Percentiles rank a stretch among this genome's conserved stretches.
These are phyloP conservation scores for Cheilosia vernalis DNA, from an alignment of 2,888 invertebrate species.

Conservation along the genomic window DNA sequence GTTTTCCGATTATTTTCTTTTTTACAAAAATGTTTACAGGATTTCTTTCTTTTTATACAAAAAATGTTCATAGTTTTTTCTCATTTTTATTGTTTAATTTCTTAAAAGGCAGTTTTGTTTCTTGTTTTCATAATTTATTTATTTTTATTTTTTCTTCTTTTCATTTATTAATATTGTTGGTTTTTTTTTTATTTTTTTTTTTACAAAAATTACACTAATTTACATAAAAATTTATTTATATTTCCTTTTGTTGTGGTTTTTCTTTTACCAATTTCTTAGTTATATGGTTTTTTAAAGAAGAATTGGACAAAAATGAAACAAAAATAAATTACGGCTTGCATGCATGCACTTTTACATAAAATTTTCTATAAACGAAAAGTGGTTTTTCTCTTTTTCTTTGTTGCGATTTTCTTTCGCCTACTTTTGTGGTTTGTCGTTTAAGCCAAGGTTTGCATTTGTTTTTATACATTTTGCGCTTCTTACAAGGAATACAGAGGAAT, in stretches of 20 bases:
- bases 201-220: slow-evolving; percentile 74
- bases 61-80: slow-evolving; percentile 50
- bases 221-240: slow-evolving; percentile 65
- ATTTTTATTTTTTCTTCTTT: background rate
- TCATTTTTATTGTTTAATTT: slow-evolving; percentile 69
- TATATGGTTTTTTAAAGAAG: slow-evolving; percentile 8
- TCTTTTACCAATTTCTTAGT: slow-evolving; percentile 29
- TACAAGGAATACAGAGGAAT: slow-evolving; percentile 8
- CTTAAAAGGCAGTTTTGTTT: slow-evolving; percentile 74
- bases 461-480: slow-evolving; percentile 19
- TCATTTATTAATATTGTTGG: slow-evolving; percentile 21
- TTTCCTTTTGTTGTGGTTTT: slow-evolving; percentile 33
- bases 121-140: slow-evolving; percentile 47
- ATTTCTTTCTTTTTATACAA: slow-evolving; percentile 67
- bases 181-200: slow-evolving; percentile 59
- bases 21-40: slow-evolving; percentile 69
- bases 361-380: slow-evolving; percentile 23
- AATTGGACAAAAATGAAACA: slow-evolving; percentile 30
- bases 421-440: slow-evolving; percentile 3
- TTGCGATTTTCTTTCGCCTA: slow-evolving; percentile 2
- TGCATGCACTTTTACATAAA: slow-evolving; percentile 60
- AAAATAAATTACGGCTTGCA: slow-evolving; percentile 57
- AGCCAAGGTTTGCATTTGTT: slow-evolving; percentile 23
- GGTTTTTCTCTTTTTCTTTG: background rate
- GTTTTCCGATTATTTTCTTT: slow-evolving; percentile 25